phyloP scores from a whole-genome alignment of 1,140 invertebrate genomes.

The Pseudomyrmex gracilis region DNA sequence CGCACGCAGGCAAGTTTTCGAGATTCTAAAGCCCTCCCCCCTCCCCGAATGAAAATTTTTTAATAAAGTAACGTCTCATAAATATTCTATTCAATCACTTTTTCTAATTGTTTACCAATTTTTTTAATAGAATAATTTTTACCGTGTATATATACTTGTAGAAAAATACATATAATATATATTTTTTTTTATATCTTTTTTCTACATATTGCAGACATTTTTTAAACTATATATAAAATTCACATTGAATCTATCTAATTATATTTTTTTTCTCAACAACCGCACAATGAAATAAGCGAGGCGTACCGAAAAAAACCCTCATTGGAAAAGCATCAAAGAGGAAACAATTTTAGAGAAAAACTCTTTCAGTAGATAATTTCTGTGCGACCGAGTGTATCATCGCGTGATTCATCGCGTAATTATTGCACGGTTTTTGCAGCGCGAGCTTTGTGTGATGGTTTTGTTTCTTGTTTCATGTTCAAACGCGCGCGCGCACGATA shows the following conservation, averaged over 20 bases:
- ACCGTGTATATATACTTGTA: not conserved
- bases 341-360: not conserved
- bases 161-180: not conserved
- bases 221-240: constrained; percentile 1
- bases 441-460: constrained; percentile 21
- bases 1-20: not conserved
- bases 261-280: not conserved
- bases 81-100: no score
- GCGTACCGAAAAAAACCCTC: not conserved
- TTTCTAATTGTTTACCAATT: not conserved
- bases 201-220: no score
- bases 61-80: not conserved
- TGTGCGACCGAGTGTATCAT: constrained; percentile 5
- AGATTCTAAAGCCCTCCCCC: constrained; percentile 9
- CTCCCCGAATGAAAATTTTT: not conserved
- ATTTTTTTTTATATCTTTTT: not conserved
- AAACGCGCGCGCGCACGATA: not conserved
- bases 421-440: constrained; percentile 38
- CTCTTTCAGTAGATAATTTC: not conserved
- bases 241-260: not conserved
- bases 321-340: constrained; percentile 9
- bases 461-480: constrained; percentile 14
- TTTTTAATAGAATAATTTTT: not conserved
- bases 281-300: constrained; percentile 18
- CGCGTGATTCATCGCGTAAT: constrained; percentile 37